phyloP scores from a whole-genome alignment of 2,888 invertebrate genomes.

The Lampropteryx suffumata region DNA sequence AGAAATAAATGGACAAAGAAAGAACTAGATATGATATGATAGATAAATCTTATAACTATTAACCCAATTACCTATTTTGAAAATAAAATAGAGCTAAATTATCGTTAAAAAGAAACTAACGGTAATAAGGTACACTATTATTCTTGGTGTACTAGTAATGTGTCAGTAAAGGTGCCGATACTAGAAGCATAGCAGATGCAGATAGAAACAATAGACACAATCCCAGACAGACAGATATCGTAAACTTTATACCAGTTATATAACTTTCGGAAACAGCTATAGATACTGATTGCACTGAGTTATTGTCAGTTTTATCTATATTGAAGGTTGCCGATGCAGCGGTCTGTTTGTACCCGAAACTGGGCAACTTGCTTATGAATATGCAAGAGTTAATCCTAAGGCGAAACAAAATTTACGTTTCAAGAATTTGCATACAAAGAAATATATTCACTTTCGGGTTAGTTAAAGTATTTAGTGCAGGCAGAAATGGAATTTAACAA shows the following conservation, averaged over 20 bases:
- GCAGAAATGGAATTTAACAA: neutral
- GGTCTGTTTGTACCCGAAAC: constrained; percentile 53
- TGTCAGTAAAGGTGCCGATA: constrained; percentile 50
- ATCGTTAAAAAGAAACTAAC: constrained; percentile 1
- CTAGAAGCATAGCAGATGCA: constrained; percentile 36
- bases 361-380: constrained; percentile 42
- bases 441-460: constrained; percentile 18
- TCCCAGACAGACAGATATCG: constrained; percentile 48
- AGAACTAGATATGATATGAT: too few species aligned
- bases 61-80: too few species aligned
- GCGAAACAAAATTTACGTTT: constrained; percentile 9
- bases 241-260: constrained; percentile 45
- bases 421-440: constrained; percentile 22
- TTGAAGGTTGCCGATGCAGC: constrained; percentile 53
- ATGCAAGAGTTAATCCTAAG: constrained; percentile 44
- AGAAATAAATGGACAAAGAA: too few species aligned
- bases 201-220: constrained; percentile 48
- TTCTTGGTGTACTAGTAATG: neutral
- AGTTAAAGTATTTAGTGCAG: constrained; percentile 1
- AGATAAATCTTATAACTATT: too few species aligned
- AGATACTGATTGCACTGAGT: constrained; percentile 43
- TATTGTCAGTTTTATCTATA: constrained; percentile 51
- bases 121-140: constrained; percentile 9
- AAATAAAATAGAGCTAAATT: too few species aligned
- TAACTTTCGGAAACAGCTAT: constrained; percentile 18